Evolutionary conservation across 2,888 invertebrate species (phyloP), one percentile per base, ranked within the genome.

Genomic region (Patella depressa): DNA sequence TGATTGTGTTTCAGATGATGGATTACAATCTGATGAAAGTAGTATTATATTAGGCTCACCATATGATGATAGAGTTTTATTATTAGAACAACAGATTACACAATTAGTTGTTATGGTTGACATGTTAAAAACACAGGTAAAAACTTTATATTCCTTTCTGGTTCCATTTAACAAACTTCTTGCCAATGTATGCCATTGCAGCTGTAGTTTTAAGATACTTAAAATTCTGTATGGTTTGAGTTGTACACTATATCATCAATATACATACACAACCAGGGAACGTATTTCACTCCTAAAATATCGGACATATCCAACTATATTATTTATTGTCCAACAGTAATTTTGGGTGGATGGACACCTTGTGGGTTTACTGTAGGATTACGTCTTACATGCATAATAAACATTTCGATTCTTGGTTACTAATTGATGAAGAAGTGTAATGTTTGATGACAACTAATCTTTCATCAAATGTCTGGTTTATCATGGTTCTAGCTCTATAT

Each of bases 31-130:
- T 45, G 53, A 72, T 75, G 53, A 53, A 59, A n/a, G 45, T 12
- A 45, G n/a, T 34, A 29, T 65, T 53, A 54, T 57, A 19, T 17
- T 55, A 55, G 55, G 29, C 15, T 69, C 73, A 71, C 76, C 29
- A 19, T 79, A 74, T 45, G 79, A 80, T n/a, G 85, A 86, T 55
- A 73, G 86, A 71, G 81, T 85, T 55, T 74, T 80, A 24, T 74
- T 81, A 15, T 78, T 87, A n/a, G 86, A 87, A 78, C 83, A 84
- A 76, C 85, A 85, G 72, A 78, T 87, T 73, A 80, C 83, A 54
- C 84, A 86, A 54, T 79, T 87, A 7, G 79, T 82, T 72, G 79
- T 80, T 59, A 80, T 84, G 55, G 84, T 87, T 19, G 82, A 85
- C 72, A 83, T 78, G 59, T 78, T 87, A 11, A 84, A 84, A 78